Evolutionary conservation across 2,113 vertebrate genomes (phyloP).

Genomic region (Phyllostomus hastatus): DNA sequence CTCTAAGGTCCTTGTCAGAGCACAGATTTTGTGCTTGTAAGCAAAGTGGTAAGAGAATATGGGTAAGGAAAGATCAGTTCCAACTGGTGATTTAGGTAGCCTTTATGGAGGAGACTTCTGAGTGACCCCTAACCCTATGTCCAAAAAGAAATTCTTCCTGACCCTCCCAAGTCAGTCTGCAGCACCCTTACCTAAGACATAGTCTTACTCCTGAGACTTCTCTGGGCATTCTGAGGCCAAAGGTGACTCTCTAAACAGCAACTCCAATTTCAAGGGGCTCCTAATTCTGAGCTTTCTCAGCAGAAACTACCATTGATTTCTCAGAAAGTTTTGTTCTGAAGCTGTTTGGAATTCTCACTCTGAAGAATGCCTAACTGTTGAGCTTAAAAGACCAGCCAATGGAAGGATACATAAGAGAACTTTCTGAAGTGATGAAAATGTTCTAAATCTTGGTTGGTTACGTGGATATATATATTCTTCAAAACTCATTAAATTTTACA

Average conservation of each 20-base stretch:
- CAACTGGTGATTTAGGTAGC: not conserved
- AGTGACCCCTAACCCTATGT: not conserved
- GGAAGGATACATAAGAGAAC: not conserved
- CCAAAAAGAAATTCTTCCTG: not conserved
- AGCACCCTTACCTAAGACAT: not conserved
- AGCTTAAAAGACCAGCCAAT: not conserved
- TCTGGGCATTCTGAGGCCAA: not conserved
- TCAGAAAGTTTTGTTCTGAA: not conserved
- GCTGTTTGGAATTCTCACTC: not conserved
- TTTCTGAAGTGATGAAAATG: not conserved
- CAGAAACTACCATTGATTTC: not conserved
- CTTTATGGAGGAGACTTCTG: not conserved
- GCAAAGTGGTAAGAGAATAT: not conserved
- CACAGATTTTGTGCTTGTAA: not conserved
- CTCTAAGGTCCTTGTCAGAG: not conserved
- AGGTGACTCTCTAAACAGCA: not conserved
- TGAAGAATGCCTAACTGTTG: not conserved
- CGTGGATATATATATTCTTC: not conserved
- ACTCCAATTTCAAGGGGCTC: not conserved
- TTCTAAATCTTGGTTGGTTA: not conserved
- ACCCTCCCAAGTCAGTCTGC: not conserved
- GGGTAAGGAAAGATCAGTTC: not conserved
- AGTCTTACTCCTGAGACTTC: not conserved
- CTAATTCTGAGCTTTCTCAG: conserved; percentile 1
- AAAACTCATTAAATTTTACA: not conserved